Evolutionary conservation across 2,888 invertebrate species (phyloP).

Genomic region (Gortyna flavago): DNA sequence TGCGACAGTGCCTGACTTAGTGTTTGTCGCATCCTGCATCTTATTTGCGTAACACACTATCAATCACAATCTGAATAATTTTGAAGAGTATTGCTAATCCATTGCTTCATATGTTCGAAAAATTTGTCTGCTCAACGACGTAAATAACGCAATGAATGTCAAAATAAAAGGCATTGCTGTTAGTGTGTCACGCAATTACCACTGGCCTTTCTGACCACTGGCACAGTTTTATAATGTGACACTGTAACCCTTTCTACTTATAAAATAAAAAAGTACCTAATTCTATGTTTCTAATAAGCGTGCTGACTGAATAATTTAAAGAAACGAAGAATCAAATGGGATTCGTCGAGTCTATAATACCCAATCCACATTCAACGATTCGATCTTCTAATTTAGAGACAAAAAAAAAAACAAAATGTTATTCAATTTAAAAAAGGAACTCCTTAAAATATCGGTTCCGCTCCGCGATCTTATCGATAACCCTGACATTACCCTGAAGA

Average conservation of each 20-base stretch:
- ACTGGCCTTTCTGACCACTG: neutral
- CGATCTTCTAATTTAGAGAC: neutral
- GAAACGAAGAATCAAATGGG: neutral
- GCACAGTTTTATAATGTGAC: neutral
- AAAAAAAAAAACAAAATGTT: neutral
- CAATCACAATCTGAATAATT: no score
- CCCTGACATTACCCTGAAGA: conserved; percentile 62
- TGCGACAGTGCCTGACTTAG: no score
- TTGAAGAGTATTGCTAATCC: no score
- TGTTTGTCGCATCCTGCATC: neutral
- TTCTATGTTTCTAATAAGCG: neutral
- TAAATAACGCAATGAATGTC: no score
- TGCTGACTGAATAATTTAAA: neutral
- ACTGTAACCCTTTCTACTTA: neutral
- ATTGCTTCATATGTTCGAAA: no score
- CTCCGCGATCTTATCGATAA: conserved; percentile 45
- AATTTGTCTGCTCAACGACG: no score
- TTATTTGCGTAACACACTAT: no score
- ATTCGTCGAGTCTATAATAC: neutral
- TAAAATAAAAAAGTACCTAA: neutral
- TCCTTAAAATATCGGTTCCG: conserved; percentile 49
- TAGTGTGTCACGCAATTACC: neutral
- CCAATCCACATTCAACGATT: neutral
- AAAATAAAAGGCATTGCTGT: no score
- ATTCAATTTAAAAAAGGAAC: conserved; percentile 39